phyloP scores from a whole-genome alignment of 2,888 invertebrate genomes.

The Barypeithes pellucidus region DNA sequence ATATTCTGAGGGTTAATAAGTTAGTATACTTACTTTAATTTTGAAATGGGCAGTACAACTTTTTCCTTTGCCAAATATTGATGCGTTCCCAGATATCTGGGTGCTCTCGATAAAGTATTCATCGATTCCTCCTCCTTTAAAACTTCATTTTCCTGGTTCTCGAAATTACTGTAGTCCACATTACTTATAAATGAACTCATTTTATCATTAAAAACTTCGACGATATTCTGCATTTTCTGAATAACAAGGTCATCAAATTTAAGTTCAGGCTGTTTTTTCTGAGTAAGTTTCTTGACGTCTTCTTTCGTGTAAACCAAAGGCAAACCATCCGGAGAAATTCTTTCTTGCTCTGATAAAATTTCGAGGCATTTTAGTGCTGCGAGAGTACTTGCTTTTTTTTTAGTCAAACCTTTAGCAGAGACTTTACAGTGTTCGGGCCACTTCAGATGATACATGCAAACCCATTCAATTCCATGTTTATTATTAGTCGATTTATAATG shows the following conservation, averaged over 20 bases:
- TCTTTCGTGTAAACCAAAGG: slow-evolving; percentile 68
- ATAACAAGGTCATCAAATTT: slow-evolving; percentile 61
- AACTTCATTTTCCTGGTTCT: slow-evolving; percentile 32
- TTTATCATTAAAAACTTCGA: slow-evolving; percentile 57
- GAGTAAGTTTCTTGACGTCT: slow-evolving; percentile 37
- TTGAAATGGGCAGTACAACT: slow-evolving; percentile 66
- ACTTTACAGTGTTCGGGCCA: slow-evolving; percentile 77
- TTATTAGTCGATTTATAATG: slow-evolving; percentile 64
- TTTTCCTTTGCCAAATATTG: slow-evolving; percentile 64
- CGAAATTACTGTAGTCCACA: slow-evolving; percentile 34
- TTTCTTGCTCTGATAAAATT: slow-evolving; percentile 72
- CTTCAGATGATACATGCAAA: slow-evolving; percentile 72
- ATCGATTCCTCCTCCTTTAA: slow-evolving; percentile 14
- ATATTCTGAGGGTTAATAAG: not conserved
- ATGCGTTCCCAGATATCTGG: slow-evolving; percentile 55
- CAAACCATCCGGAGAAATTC: slow-evolving; percentile 71
- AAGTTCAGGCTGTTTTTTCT: slow-evolving; percentile 31
- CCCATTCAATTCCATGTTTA: slow-evolving; percentile 72
- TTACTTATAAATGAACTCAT: slow-evolving; percentile 57
- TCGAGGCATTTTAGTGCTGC: slow-evolving; percentile 74
- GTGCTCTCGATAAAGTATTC: slow-evolving; percentile 43
- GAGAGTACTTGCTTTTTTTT: slow-evolving; percentile 73
- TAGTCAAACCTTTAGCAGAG: slow-evolving; percentile 72
- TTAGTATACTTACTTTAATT: slow-evolving; percentile 35
- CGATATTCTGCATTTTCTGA: slow-evolving; percentile 69